Evolutionary conservation across 2,797 vertebrate genomes (phyloP).

Genomic region (Spondyliosoma cantharus): DNA sequence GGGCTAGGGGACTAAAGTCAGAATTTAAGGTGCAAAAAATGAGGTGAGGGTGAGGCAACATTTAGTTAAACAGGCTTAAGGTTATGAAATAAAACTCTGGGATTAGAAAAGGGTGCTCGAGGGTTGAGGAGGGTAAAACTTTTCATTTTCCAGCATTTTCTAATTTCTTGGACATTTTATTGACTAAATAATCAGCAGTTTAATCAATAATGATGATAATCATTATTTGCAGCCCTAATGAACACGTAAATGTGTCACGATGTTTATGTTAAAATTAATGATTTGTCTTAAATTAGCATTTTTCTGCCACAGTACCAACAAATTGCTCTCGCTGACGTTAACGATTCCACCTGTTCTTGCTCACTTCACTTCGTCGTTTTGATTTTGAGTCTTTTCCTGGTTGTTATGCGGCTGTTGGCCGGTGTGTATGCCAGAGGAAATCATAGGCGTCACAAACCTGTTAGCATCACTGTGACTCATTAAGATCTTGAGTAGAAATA

Average conservation of each 20-base stretch:
- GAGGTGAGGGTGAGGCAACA: too few species aligned
- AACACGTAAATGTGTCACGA: background rate
- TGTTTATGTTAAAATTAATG: background rate
- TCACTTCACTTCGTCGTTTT: background rate
- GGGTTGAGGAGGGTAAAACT: too few species aligned
- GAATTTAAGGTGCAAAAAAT: too few species aligned
- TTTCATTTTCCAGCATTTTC: too few species aligned
- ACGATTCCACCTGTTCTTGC: background rate
- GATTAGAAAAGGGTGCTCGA: too few species aligned
- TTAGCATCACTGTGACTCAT: conserved; percentile 13
- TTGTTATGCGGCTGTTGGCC: conserved; percentile 4
- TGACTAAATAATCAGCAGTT: too few species aligned
- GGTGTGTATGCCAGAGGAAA: background rate
- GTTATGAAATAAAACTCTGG: too few species aligned
- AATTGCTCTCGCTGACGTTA: background rate
- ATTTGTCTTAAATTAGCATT: background rate
- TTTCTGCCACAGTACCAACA: background rate
- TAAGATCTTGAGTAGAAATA: conserved; percentile 23
- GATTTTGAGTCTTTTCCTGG: background rate
- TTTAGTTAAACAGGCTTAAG: too few species aligned
- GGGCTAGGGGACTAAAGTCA: too few species aligned
- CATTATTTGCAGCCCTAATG: too few species aligned
- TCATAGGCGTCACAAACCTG: background rate
- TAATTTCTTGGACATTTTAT: too few species aligned
- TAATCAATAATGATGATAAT: too few species aligned